Evolutionary conservation across 2,888 invertebrate species (phyloP), one percentile per base, ranked within the genome.

Genomic region (Deilephila elpenor): DNA sequence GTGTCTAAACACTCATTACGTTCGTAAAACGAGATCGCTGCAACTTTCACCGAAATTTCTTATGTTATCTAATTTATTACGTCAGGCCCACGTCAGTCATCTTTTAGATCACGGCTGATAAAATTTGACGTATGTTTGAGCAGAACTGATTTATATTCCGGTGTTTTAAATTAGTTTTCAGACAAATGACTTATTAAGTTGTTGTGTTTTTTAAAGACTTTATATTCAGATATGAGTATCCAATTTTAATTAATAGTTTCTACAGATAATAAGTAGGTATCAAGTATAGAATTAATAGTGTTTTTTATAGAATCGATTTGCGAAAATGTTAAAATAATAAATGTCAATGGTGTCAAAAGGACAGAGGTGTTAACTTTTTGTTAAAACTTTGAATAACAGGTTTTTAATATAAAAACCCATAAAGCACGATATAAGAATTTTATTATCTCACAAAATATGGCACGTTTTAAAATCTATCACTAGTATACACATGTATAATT

Each of bases 61-160:
- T 17, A 83, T 85, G 84, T 90, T 91, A 89, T 87, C 88, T 91
- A 90, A 91, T 88, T 74, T 34, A 82, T 90, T 90, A 86, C 89
- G 80, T 88, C 84, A 89, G 79, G 78, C 78, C 83, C 80, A 81
- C 83, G 80, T 82, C 78, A 76, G 76, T 78, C 34, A 74, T 76
- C 75, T 76, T 79, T 79, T 79, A 76, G 74, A 80, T 81, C 77
- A 79, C 77, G 74, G 67, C 19, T 59, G 71, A 59, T 37, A 71
- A 25, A 60, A 67, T 44, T 64, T 67, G 51, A 67, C 67, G 44
- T 44, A 44, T 67, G 67, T 44, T 51, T 25, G 11, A 64, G 44
- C 20, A 32, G 32, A 51, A 44, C n/a, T 37, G 20, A 44, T 20
- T 67, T 44, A 19, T 61, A 19, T 29, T 61, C 17, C 29, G 7